Conservation (phyloP, 1,140 invertebrate genomes). For the Pogonomyrmex barbatus region DNA sequence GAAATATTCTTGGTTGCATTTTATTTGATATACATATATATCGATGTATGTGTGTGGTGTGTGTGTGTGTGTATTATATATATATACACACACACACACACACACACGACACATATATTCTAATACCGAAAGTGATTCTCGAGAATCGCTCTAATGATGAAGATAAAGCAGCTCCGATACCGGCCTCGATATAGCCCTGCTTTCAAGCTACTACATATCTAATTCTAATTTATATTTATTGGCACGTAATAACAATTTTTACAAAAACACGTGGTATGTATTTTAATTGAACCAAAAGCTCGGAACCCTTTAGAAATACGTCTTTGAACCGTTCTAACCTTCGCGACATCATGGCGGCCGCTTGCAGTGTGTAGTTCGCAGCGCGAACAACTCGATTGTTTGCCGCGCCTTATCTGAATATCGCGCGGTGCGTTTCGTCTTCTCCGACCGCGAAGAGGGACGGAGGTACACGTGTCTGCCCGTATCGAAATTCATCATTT, state of each 20-base stretch:
- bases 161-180: conserved; percentile 11
- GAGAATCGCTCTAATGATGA: not conserved
- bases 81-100: not conserved
- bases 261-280: not conserved
- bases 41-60: conserved; percentile 12
- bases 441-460: not conserved
- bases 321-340: not conserved
- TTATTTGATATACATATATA: conserved; percentile 8
- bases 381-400: too few relatives aligned
- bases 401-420: not conserved
- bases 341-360: conserved; percentile 22
- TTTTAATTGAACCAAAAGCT: not conserved
- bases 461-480: not conserved
- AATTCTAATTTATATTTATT: conserved; percentile 40
- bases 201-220: conserved; percentile 47
- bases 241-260: conserved; percentile 49
- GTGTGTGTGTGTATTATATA: not conserved
- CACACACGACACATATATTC: too few relatives aligned
- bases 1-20: not conserved
- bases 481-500: not conserved
- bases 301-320: not conserved
- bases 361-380: not conserved
- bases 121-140: not conserved
- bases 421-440: not conserved
- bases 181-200: conserved; percentile 35